Evolutionary conservation across 1,140 invertebrate genomes (phyloP), one percentile per base, ranked within the genome.

Genomic region (Bombyx mandarina): DNA sequence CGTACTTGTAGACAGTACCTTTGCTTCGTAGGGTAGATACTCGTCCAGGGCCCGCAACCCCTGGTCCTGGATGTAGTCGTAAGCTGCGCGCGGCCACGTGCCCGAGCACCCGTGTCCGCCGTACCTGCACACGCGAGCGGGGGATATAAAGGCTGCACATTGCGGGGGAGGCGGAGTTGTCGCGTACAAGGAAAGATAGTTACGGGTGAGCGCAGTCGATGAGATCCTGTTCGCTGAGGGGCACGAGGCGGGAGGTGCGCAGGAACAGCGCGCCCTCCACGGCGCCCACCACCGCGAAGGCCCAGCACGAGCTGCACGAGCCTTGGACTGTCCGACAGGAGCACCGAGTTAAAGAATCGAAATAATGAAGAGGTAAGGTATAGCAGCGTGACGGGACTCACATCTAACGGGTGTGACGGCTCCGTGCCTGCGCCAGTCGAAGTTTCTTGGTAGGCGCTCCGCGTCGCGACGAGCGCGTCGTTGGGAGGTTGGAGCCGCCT

Each of bases 301-400:
- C 96, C 97, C 97, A 99, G 76, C 97, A 99, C 8, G 96, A 98
- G 3, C 97, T 97, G 88, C 98, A 99, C 55, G 95, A 96, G 46
- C 54, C 54, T 89, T 98, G 96, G 91, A 98, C 95, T 93, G 77
- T 8, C 12, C 26, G 26, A 10, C 26, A 5, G 1, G 26, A 35
- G 26, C 26, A 35, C 26, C 4, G 26, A 35, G 26, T 35, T 35
- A 2, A 35, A 35, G 26, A 35, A 35, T 35, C 26, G 4, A 5
- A 35, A 2, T 5, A 35, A 35, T 35, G 2, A 35, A 42, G 10
- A 3, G 43, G 26, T 43, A 8, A 18, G 26, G 22, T 22, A 52
- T 10, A 26, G 22, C 51, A 51, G 51, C 18, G 42, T 35, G 26
- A 7, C 22, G 26, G 1, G 10, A 69, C 66, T 66, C 48, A 69